These are phyloP conservation scores for Cinara cedri DNA, from an alignment of 2,888 invertebrate genomes.

Conservation along the genomic window DNA sequence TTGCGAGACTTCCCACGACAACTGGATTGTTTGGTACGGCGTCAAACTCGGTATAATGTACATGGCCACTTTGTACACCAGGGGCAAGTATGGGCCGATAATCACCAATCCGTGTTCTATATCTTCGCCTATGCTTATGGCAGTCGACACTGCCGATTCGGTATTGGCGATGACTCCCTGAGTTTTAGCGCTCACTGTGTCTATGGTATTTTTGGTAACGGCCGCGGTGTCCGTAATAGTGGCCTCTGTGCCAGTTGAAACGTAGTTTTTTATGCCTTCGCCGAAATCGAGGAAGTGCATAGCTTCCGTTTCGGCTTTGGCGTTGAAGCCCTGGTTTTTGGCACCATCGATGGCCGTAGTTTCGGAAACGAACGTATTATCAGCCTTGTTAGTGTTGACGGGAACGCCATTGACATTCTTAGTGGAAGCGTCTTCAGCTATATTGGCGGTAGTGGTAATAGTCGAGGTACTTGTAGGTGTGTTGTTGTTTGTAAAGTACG, in stretches of 20 bases:
- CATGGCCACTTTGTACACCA: not conserved
- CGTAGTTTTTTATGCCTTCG: not conserved
- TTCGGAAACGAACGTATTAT: not conserved
- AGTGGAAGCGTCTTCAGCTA: too few relatives aligned
- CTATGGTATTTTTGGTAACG: too few relatives aligned
- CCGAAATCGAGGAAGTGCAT: not conserved
- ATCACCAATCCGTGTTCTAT: not conserved
- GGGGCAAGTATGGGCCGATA: not conserved
- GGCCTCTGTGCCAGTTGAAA: not conserved
- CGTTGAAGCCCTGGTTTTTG: not conserved
- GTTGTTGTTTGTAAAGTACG: too few relatives aligned
- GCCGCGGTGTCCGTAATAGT: not conserved
- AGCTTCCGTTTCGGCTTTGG: too few relatives aligned
- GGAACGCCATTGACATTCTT: too few relatives aligned
- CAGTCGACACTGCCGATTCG: not conserved
- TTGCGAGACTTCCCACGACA: conserved; percentile 1
- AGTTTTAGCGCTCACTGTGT: too few relatives aligned
- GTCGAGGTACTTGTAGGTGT: too few relatives aligned
- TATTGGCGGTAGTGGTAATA: too few relatives aligned
- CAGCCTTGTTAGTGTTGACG: too few relatives aligned
- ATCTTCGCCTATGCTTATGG: not conserved
- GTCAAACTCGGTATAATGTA: not conserved
- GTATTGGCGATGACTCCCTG: not conserved
- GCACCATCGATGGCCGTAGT: not conserved
- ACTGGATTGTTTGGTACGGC: not conserved